Evolutionary conservation across 1,140 invertebrate species (phyloP).

Genomic region (Chionoecetes opilio): DNA sequence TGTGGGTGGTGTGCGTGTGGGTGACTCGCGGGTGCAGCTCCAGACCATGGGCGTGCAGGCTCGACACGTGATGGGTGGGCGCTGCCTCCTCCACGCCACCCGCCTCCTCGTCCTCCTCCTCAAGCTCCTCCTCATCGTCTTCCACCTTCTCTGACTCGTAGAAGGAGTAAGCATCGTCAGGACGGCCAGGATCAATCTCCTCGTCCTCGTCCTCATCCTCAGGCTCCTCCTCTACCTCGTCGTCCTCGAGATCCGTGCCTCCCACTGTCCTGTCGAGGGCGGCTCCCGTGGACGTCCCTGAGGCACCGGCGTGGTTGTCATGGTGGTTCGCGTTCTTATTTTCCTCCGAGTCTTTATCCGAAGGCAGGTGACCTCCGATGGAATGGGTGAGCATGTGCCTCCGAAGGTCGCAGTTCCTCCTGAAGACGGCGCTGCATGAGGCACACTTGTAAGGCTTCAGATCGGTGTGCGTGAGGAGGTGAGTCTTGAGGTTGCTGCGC

Average conservation of each 20-base stretch:
- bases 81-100: background rate
- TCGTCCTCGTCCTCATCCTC: slow-evolving; percentile 79
- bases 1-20: slow-evolving; percentile 37
- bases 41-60: slow-evolving; percentile 48
- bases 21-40: slow-evolving; percentile 39
- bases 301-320: slow-evolving; percentile 83
- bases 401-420: slow-evolving; percentile 89
- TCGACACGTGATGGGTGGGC: slow-evolving; percentile 42
- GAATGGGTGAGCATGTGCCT: slow-evolving; percentile 93
- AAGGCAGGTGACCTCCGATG: slow-evolving; percentile 90
- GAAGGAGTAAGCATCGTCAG: slow-evolving; percentile 79
- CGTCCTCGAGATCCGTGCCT: slow-evolving; percentile 66
- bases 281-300: slow-evolving; percentile 84
- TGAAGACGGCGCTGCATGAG: slow-evolving; percentile 81
- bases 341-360: slow-evolving; percentile 88
- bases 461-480: slow-evolving; percentile 74
- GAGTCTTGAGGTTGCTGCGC: slow-evolving; percentile 75
- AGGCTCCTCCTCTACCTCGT: slow-evolving; percentile 71
- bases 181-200: slow-evolving; percentile 79
- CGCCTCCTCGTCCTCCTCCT: slow-evolving; percentile 75
- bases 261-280: slow-evolving; percentile 74
- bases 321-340: slow-evolving; percentile 55
- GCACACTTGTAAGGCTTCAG: slow-evolving; percentile 77
- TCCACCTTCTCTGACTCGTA: slow-evolving; percentile 77
- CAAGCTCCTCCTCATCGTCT: slow-evolving; percentile 76